phyloP scores from a whole-genome alignment of 2,113 vertebrate species.

The Plestiodon gilberti region DNA sequence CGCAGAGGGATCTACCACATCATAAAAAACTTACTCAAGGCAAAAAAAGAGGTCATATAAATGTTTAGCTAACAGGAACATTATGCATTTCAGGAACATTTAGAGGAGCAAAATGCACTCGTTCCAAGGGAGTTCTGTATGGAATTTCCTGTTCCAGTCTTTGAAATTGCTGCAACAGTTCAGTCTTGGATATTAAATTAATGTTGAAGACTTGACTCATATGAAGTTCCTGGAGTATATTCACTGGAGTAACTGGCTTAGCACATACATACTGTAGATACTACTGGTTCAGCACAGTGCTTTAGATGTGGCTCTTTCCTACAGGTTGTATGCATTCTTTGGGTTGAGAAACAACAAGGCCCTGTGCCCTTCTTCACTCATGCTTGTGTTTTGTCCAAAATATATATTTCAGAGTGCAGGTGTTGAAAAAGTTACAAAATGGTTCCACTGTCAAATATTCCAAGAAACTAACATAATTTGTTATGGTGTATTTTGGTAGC shows the following conservation, averaged over 20 bases:
- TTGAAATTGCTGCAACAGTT: background rate
- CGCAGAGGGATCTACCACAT: constrained; percentile 18
- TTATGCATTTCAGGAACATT: constrained; percentile 28
- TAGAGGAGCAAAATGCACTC: background rate
- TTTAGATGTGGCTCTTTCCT: background rate
- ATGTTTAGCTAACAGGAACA: background rate
- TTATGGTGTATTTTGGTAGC: too few relatives aligned
- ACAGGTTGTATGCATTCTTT: background rate
- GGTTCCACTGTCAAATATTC: too few relatives aligned
- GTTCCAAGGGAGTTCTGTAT: background rate
- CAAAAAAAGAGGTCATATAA: constrained; percentile 12
- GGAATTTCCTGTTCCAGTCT: background rate
- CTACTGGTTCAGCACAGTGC: background rate
- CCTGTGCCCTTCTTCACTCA: background rate
- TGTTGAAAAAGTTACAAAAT: background rate
- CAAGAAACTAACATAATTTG: too few relatives aligned
- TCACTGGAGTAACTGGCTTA: background rate
- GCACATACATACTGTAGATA: too few relatives aligned
- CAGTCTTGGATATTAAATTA: background rate
- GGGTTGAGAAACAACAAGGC: too few relatives aligned
- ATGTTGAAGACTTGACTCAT: background rate
- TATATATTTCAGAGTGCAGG: background rate
- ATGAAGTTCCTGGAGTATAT: background rate
- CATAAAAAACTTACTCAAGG: constrained; percentile 17
- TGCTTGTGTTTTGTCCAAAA: background rate